Evolutionary conservation across 2,888 invertebrate genomes (phyloP).

Genomic region (Neoaliturus tenellus): DNA sequence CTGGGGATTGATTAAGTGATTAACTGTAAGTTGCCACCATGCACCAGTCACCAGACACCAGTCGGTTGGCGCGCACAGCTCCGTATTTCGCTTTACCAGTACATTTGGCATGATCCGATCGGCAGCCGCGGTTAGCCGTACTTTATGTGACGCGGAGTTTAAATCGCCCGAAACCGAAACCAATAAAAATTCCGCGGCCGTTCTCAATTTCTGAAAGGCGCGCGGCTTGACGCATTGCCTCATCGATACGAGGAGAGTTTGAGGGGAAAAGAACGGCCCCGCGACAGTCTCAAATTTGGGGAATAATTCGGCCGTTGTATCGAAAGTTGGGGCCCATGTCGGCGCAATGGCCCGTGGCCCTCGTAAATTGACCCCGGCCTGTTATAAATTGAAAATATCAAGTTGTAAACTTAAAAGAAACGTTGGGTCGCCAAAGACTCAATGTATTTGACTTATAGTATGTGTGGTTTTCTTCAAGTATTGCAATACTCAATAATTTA

Average conservation of each 20-base stretch:
- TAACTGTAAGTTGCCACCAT: too few species aligned
- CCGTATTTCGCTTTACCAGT: slow-evolving; percentile 11
- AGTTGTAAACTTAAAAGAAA: neutral
- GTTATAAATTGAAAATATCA: slow-evolving; percentile 28
- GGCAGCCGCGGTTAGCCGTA: neutral
- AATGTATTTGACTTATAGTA: too few species aligned
- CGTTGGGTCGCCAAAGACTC: too few species aligned
- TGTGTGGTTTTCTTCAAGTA: too few species aligned
- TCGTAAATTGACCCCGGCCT: slow-evolving; percentile 27
- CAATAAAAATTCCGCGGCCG: slow-evolving; percentile 52
- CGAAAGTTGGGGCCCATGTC: slow-evolving; percentile 22
- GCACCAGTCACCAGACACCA: too few species aligned
- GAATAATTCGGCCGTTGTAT: slow-evolving; percentile 43
- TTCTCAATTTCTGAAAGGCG: slow-evolving; percentile 48
- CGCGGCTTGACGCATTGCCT: slow-evolving; percentile 24
- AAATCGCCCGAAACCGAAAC: slow-evolving; percentile 46
- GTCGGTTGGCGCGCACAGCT: too few species aligned
- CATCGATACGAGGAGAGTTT: neutral
- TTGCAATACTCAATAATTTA: too few species aligned
- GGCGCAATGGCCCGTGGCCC: slow-evolving; percentile 16
- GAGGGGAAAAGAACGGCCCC: neutral
- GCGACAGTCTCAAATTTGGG: slow-evolving; percentile 26
- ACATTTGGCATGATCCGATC: slow-evolving; percentile 18
- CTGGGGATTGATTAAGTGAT: too few species aligned
- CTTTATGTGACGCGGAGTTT: slow-evolving; percentile 24